Base-by-base conservation (phyloP, 1,140 invertebrate species). In the Protaetia brevitarsis region DNA sequence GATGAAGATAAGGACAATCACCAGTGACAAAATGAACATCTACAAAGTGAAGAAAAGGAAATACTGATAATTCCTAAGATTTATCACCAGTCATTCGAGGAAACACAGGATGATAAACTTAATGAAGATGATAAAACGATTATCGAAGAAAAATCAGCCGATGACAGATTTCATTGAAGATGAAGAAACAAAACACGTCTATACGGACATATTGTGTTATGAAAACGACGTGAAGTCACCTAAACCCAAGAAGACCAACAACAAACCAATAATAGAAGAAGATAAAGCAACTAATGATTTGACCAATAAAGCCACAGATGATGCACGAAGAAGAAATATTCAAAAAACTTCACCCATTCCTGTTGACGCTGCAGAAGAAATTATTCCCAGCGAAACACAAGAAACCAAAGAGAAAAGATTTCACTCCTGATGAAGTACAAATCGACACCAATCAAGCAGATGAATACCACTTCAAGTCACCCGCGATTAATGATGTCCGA, bases 121-220 rank as follows among this genome's bases (percentile, higher is more conserved):
- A 51, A 51, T 23, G 4, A 13, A 8, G 21, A 51, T 10, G 4
- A 19, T 6, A 3, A 0, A 5, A 23, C 16, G 0, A 23, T 23
- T 23, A 21, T 51, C 6, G 41, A 51, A 51, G 26, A 16, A 23
- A 51, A 51, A 6, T 6, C 21, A 51, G 41, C 21, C 11, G 11
- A 37, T 3, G 41, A 51, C 3, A n/a, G 41, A 51, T 0, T 51
- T 51, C 26, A 51, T 23, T 23, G 16, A 7, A 6, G 16, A 16
- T 37, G 11, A 51, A 51, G 41, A 51, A 23, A 51, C 19, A 23
- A 51, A 51, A 51, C 41, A 51, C 41, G 41, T 51, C 19, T 51
- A 51, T 23, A 51, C 41, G 5, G 41, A 51, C 11, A 51, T 51
- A 2, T 51, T 51, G 26, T 51, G 23, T 45, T 16, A 13, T 10